A percentile compares a stretch with the other conserved stretches of the same genome.
Conservation (phyloP, 2,113 vertebrate species). For the Conger conger region DNA sequence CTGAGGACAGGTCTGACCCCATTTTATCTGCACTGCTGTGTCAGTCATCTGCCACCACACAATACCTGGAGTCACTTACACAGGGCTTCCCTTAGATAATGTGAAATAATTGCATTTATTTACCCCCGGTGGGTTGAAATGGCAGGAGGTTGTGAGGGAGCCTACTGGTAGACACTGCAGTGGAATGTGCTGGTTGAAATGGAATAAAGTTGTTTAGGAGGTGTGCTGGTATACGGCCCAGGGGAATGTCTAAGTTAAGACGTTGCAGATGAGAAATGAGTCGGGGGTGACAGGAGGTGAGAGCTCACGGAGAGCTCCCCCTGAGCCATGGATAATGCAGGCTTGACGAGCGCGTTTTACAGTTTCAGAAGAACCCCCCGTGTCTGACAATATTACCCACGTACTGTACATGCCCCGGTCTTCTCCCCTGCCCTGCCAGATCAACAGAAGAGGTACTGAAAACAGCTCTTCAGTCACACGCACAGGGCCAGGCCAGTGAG, state of each 20-base stretch:
- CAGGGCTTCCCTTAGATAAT: too few species aligned
- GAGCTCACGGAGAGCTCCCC: neutral
- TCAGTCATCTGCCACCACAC: neutral
- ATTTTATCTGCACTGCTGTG: neutral
- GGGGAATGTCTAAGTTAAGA: slow-evolving; percentile 22
- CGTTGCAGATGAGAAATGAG: slow-evolving; percentile 16
- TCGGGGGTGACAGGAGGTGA: neutral
- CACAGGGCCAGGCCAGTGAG: neutral
- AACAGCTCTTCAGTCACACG: neutral
- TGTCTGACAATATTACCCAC: neutral
- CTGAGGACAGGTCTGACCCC: neutral
- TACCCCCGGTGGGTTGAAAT: neutral
- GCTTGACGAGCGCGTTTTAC: slow-evolving; percentile 17
- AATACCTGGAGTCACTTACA: neutral
- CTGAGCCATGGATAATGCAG: slow-evolving; percentile 10
- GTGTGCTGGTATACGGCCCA: neutral
- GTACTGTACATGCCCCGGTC: neutral
- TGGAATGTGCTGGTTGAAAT: neutral
- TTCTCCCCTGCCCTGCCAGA: neutral
- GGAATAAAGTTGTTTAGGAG: neutral
- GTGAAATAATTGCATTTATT: too few species aligned
- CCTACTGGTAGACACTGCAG: neutral
- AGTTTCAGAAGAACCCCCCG: neutral
- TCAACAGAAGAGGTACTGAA: neutral
- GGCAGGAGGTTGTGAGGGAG: neutral